phyloP scores from a whole-genome alignment of 2,888 invertebrate species.

The Xylota sylvarum region DNA sequence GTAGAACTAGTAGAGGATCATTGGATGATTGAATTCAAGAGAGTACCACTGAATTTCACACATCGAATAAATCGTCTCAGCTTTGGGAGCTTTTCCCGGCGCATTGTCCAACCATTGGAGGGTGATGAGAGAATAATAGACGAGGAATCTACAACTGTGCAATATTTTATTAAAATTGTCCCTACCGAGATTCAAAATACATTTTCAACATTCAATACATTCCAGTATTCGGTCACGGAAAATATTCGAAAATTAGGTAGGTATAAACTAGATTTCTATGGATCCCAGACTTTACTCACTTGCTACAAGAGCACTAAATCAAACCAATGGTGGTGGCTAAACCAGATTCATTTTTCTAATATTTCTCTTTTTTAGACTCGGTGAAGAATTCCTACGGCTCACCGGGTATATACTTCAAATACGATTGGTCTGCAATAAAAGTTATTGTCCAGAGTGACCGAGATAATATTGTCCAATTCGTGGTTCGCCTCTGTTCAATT shows the following conservation, averaged over 20 bases:
- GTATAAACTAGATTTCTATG: background rate
- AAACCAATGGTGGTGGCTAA: too few species aligned
- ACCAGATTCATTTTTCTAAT: too few species aligned
- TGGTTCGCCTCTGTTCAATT: slow-evolving; percentile 94
- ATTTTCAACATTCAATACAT: slow-evolving; percentile 91
- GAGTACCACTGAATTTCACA: slow-evolving; percentile 95
- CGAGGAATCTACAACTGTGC: slow-evolving; percentile 85
- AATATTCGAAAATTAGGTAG: slow-evolving; percentile 90
- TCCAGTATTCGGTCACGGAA: slow-evolving; percentile 97
- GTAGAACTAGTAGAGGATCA: slow-evolving; percentile 88
- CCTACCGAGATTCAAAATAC: slow-evolving; percentile 96
- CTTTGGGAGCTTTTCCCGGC: slow-evolving; percentile 95
- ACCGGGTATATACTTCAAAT: slow-evolving; percentile 97
- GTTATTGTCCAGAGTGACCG: slow-evolving; percentile 92
- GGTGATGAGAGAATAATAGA: slow-evolving; percentile 95
- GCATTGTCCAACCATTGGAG: slow-evolving; percentile 97
- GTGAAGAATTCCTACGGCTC: slow-evolving; percentile 94
- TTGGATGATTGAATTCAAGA: slow-evolving; percentile 92
- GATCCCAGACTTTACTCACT: background rate
- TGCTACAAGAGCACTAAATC: too few species aligned
- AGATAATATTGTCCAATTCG: slow-evolving; percentile 91
- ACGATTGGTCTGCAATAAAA: slow-evolving; percentile 96
- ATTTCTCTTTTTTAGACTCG: slow-evolving; percentile 85
- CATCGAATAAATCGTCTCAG: slow-evolving; percentile 97
- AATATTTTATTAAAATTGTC: slow-evolving; percentile 98